Base-by-base conservation (phyloP, 1,140 invertebrate species). In the Calephelis virginiensis region DNA sequence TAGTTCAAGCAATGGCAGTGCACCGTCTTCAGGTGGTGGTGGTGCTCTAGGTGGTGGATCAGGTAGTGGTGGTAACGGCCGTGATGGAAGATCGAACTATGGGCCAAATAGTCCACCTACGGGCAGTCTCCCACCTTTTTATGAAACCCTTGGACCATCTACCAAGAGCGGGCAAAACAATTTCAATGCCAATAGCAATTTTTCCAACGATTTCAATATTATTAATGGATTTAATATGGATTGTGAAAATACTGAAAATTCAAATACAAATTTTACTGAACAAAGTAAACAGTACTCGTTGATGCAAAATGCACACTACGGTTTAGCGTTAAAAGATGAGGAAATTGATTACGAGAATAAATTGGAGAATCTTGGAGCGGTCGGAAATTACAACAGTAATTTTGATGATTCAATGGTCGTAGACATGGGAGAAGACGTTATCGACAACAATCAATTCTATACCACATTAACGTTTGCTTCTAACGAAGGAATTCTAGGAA, bases 21-120 rank as follows among this genome's bases (percentile, higher is more conserved):
- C 67, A 72, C 93, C 61, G 71, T 93, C 93, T 7, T 93, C 93
- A 6, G 92, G 92, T 9, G 92, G 93, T 2, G 94, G 93, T 37
- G 93, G 93, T 13, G 91, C 92, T 0, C 89, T 93, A 10, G 93
- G 93, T 37, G 92, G 93, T 7, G 94, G 94, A 3, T 93, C 93
- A 11, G 94, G 95, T 1, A 95, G 94, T 6, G 95, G 95, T 13
- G 94, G 93, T 40, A 93, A 92, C 9, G 95, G 95, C 1, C 93
- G 95, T 11, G 95, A 96, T 80, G 95, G 95, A 6, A 93, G 95
- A 28, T 95, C 95, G 56, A 96, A 96, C 80, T 96, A 96, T 79
- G 96, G 96, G 5, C 95, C 95, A 4, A 96, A 95, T 71, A 96
- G 95, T 71, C 96, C 96, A 60, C 96, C 96, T 5, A 96, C 95